Base-by-base conservation (phyloP, 2,888 invertebrate species). In the Drosophila anomelani region DNA sequence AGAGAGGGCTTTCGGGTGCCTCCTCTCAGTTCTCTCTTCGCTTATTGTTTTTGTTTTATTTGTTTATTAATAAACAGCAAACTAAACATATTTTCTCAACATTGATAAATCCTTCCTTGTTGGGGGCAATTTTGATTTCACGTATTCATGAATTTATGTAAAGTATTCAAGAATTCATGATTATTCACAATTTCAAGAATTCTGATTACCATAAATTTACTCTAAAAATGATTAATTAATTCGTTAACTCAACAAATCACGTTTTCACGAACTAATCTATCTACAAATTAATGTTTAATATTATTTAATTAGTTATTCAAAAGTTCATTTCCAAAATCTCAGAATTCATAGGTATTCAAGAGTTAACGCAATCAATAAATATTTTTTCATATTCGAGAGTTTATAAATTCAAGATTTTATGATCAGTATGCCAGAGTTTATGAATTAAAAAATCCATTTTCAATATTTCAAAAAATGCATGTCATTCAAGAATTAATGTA, bases 1-100 rank as follows among this genome's bases (percentile, higher is more conserved):
- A 15, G 64, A 51, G 64, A 43, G 43, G 2, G 62, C 41, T 61
- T 43, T 61, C 4, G 7, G n/a, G 10, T 4, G 20, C 12, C 10
- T 49, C 12, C 13, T 32, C 49, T 17, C 29, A 6, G 9, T 9
- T 17, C 3, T 53, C 36, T 54, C 23, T 23, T 8, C 2, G 23
- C 9, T 17, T 20, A 12, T 43, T 12, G 20, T 6, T 26, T 26
- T 2, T 6, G n/a, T n/a, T 5, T 10, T 29, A 47, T 47, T 47
- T 47, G 26, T 47, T 47, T 46, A 46, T 15, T 46, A 46, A 26
- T 46, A 26, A 46, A 26, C 26, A 26, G 10, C 26, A 29, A 47
- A 10, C 26, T 46, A 15, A 3, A 47, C 26, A n/a, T 29, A 17
- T 46, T 47, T n/a, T 26, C 4, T 26, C 4, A 26, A 26, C 26